Base-by-base conservation (phyloP, 2,113 vertebrate genomes). In the Zingel zingel region DNA sequence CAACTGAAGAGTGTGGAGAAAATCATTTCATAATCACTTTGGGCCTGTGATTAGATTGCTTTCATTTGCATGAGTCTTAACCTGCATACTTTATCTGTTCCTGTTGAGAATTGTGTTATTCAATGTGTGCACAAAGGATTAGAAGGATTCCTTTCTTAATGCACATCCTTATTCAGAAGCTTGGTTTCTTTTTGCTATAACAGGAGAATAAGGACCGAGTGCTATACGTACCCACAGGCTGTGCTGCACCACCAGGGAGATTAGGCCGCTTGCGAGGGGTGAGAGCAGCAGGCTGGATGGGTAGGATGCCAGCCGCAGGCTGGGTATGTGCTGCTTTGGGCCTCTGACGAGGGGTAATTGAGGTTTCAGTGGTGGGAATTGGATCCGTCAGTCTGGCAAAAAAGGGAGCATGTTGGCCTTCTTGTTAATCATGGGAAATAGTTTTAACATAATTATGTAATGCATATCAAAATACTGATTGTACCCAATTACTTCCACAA, bases 311-410 rank as follows among this genome's bases (percentile, higher is more conserved):
- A 71, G 97, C 95, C 86, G 96, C 96, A 10, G 98, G 93, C 85
- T 98, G 98, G 6, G 98, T 95, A 88, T 99, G 98, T n/a, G 96
- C 97, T 36, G 98, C 98, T 94, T 99, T 99, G 72, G 98, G 98
- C 82, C 98, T 96, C 95, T 99, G 98, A 51, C 98, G 97, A 39
- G 98, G 98, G 0, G 98, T 97, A 86, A 99, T 99, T 89, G 98
- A 99, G 0, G 98, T 99, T 94, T 99, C 98, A 78, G 97, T 99
- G 0, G 98, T 97, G 76, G 98, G 98, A 93, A 99, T 96, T 78
- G 98, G 98, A 90, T 99, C 98, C 11, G 97, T 99, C 87, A 99
- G 95, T 93, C 98, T 99, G 90, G 1, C 72, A 75, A 82, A 0
- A 81, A 80, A 68, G 39, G 33, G n/a, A 84, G 25, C 71, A 63